These are phyloP conservation scores for Quiscalus mexicanus DNA, from an alignment of 2,113 vertebrate genomes.

Conservation along the genomic window DNA sequence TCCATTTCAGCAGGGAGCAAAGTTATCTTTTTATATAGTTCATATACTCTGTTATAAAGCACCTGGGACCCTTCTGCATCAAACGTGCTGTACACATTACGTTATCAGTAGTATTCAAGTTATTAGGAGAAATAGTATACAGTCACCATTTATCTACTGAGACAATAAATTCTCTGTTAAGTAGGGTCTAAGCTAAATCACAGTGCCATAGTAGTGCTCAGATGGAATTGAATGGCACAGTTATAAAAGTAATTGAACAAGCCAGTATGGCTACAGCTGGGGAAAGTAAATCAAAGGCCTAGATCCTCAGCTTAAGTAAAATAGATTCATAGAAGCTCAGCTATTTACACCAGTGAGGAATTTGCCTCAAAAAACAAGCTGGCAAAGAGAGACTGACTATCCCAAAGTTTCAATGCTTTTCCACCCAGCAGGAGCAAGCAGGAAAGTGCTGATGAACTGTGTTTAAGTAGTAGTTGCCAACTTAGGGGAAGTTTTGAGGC, in stretches of 20 bases:
- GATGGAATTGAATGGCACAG: slow-evolving; percentile 44
- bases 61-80: slow-evolving; percentile 34
- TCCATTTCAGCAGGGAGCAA: slow-evolving; percentile 44
- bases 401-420: not conserved
- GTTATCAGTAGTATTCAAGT: slow-evolving; percentile 48
- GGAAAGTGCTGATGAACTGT: not conserved
- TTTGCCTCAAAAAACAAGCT: not conserved
- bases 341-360: not conserved
- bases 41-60: slow-evolving; percentile 43
- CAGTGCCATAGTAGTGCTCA: slow-evolving; percentile 29
- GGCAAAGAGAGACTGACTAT: slow-evolving; percentile 5
- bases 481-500: not conserved
- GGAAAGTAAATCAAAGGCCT: slow-evolving; percentile 50
- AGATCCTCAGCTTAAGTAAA: slow-evolving; percentile 15
- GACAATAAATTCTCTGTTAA: slow-evolving; percentile 58
- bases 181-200: slow-evolving; percentile 51
- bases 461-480: not conserved
- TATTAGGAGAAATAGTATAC: slow-evolving; percentile 53
- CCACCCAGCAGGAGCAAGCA: not conserved
- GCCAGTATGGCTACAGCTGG: slow-evolving; percentile 33
- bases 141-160: slow-evolving; percentile 56
- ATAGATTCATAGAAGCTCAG: not conserved
- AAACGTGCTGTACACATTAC: not conserved
- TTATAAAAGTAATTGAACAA: slow-evolving; percentile 58
- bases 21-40: slow-evolving; percentile 50